Conservation (phyloP, 2,797 vertebrate species). For the Falco naumanni region DNA sequence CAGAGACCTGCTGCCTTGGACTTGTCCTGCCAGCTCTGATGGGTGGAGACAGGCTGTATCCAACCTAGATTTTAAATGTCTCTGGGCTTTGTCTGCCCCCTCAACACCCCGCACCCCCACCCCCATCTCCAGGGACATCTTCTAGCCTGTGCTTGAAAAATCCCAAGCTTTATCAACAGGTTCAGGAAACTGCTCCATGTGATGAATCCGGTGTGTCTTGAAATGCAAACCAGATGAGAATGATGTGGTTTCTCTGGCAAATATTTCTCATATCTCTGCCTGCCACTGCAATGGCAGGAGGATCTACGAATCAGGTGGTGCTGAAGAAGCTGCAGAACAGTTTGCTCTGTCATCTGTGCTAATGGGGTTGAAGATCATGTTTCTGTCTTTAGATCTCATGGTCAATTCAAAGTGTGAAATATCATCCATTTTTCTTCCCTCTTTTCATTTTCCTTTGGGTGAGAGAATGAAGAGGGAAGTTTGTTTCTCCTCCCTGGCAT, state of each 20-base stretch:
- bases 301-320: neutral
- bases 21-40: neutral
- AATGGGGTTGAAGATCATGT: neutral
- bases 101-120: too few species aligned
- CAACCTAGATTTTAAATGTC: neutral
- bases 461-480: neutral
- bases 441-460: neutral
- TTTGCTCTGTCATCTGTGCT: neutral
- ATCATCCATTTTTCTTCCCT: neutral
- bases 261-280: neutral
- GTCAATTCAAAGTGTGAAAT: neutral
- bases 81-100: neutral
- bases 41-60: neutral
- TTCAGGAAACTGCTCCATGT: neutral
- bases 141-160: neutral
- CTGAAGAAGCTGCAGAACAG: neutral
- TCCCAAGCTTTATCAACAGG: neutral
- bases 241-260: constrained; percentile 1
- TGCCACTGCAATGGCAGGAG: neutral
- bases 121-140: accelerated
- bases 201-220: constrained; percentile 1
- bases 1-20: neutral
- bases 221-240: neutral
- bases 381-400: neutral
- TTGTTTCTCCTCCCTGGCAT: neutral